Conservation (phyloP, 2,888 invertebrate genomes). For the Flexamia atlantica region DNA sequence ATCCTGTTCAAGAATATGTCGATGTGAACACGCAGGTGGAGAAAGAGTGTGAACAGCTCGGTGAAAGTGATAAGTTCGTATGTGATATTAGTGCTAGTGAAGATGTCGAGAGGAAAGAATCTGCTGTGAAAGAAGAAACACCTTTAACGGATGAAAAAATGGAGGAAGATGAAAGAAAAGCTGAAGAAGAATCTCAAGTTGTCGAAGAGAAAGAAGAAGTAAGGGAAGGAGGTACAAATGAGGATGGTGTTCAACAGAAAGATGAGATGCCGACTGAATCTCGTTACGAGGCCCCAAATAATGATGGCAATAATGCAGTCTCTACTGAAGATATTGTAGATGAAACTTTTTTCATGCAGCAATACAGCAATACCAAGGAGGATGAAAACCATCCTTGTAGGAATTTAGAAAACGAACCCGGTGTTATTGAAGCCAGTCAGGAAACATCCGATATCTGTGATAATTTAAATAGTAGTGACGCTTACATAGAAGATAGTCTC, state of each 20-base stretch:
- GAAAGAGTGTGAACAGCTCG: not conserved
- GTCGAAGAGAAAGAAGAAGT: conserved; percentile 75
- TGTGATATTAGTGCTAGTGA: conserved; percentile 59
- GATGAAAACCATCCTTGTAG: conserved; percentile 7
- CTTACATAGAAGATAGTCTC: not conserved
- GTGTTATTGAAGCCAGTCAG: not conserved
- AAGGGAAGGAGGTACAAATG: not conserved
- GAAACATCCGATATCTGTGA: conserved; percentile 1
- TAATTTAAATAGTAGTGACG: conserved; percentile 5
- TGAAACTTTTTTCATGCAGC: not conserved
- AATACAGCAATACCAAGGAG: not conserved
- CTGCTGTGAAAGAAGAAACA: conserved; percentile 5
- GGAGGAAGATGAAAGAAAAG: conserved; percentile 64
- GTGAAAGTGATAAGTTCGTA: conserved; percentile 53
- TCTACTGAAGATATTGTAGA: conserved; percentile 7
- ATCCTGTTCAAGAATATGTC: conserved; percentile 55
- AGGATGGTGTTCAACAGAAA: not conserved
- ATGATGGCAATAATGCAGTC: not conserved
- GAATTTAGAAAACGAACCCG: conserved; percentile 32
- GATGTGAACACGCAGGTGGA: conserved; percentile 46
- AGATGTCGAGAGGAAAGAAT: conserved; percentile 16
- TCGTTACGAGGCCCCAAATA: not conserved
- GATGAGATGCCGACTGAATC: not conserved
- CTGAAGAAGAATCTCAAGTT: conserved; percentile 75
- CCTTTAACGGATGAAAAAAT: conserved; percentile 45